phyloP scores from a whole-genome alignment of 2,888 invertebrate genomes.

The Meghimatium bilineatum region DNA sequence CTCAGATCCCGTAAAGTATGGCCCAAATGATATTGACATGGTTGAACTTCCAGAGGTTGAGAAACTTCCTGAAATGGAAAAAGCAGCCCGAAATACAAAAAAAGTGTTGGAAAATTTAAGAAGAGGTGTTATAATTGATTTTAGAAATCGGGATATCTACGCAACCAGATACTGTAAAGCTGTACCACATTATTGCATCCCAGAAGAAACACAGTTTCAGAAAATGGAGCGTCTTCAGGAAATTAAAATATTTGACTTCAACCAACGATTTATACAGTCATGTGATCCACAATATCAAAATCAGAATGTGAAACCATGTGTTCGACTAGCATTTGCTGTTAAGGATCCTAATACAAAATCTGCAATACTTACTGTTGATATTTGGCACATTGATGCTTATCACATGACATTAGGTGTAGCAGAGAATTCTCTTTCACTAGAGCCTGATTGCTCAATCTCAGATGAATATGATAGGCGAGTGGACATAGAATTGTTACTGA shows the following conservation, averaged over 20 bases:
- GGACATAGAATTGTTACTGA: background rate
- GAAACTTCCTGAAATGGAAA: background rate
- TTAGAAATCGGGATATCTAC: background rate
- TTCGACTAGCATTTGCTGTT: background rate
- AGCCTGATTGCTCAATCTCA: slow-evolving; percentile 5
- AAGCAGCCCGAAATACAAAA: background rate
- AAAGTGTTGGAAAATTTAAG: background rate
- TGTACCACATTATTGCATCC: background rate
- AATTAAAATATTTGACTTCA: slow-evolving; percentile 15
- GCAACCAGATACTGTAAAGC: slow-evolving; percentile 21
- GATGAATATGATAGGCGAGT: background rate
- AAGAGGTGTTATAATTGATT: slow-evolving; percentile 5
- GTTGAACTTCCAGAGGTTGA: background rate
- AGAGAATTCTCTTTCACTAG: background rate
- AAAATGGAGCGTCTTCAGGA: slow-evolving; percentile 18
- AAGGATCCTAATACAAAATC: background rate
- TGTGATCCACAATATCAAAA: background rate
- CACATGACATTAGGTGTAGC: background rate
- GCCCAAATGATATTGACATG: background rate
- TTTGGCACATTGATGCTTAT: slow-evolving; percentile 10
- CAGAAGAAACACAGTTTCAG: background rate
- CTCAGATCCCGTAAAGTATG: background rate
- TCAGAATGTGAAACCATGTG: background rate
- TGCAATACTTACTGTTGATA: background rate
- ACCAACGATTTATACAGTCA: background rate